Conservation (phyloP, 1,140 invertebrate species). For the Thalassaphorura encarpata region DNA sequence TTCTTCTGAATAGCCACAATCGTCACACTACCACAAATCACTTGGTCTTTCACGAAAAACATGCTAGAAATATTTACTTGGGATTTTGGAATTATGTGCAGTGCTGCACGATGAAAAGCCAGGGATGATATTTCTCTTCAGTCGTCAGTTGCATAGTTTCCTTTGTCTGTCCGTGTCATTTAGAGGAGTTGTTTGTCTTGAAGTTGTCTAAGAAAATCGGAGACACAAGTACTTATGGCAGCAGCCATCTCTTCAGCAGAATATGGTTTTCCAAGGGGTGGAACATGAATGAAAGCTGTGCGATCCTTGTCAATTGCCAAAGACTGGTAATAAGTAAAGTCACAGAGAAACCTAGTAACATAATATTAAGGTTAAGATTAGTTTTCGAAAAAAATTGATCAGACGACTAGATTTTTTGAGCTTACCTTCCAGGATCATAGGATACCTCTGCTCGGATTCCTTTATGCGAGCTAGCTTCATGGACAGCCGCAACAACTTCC, state of each 20-base stretch:
- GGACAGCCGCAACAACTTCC: conserved; percentile 29
- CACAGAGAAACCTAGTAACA: conserved; percentile 47
- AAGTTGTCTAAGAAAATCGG: conserved; percentile 30
- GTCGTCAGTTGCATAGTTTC: too few species aligned
- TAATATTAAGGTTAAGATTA: too few species aligned
- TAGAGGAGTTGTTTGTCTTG: conserved; percentile 13
- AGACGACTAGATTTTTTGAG: too few species aligned
- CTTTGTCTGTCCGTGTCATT: too few species aligned
- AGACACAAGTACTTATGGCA: conserved; percentile 25
- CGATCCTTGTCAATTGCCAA: conserved; percentile 38
- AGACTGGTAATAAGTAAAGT: conserved; percentile 44
- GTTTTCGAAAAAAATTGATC: too few species aligned
- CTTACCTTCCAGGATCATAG: conserved; percentile 36
- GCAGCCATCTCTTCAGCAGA: conserved; percentile 25
- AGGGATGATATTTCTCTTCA: too few species aligned
- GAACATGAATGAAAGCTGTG: conserved; percentile 46
- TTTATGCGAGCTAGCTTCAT: conserved; percentile 15
- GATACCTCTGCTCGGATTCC: conserved; percentile 39
- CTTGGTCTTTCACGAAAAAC: too few species aligned
- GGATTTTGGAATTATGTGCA: too few species aligned
- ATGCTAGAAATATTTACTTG: too few species aligned
- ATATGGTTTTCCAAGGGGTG: conserved; percentile 37
- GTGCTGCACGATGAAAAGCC: too few species aligned
- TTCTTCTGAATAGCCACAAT: too few species aligned
- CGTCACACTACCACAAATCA: too few species aligned